Percentiles rank a stretch among this genome's conserved stretches.
These are phyloP conservation scores for Columba guinea DNA, from an alignment of 2,797 vertebrate genomes.

Conservation along the genomic window DNA sequence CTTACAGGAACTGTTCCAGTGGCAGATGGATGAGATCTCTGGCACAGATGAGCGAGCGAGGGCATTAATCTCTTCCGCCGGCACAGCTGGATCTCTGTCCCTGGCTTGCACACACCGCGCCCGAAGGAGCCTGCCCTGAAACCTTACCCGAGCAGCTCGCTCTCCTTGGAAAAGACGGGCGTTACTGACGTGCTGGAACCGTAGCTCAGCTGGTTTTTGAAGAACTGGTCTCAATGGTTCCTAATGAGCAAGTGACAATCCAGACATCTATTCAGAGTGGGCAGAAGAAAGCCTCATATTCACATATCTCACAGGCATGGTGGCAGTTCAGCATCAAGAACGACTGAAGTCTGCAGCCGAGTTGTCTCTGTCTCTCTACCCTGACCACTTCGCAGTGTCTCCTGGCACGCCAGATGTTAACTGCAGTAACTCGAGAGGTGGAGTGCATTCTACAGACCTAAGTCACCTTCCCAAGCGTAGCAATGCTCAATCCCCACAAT, in stretches of 20 bases:
- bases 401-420: slow-evolving; percentile 5
- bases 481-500: slow-evolving; percentile 16
- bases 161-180: not conserved
- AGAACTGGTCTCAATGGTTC: not conserved
- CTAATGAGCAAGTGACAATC: not conserved
- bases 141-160: not conserved
- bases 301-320: not conserved
- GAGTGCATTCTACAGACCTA: slow-evolving; percentile 3
- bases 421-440: not conserved
- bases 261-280: not conserved
- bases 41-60: not conserved
- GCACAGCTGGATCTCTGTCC: slow-evolving; percentile 42
- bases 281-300: not conserved
- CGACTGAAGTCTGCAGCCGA: not conserved
- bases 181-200: not conserved
- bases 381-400: not conserved
- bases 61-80: not conserved
- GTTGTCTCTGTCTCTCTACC: not conserved
- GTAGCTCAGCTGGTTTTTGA: not conserved
- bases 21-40: slow-evolving; percentile 31
- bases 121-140: not conserved
- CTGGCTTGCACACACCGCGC: not conserved
- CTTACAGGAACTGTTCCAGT: slow-evolving; percentile 16
- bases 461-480: not conserved
- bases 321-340: not conserved